Conservation (phyloP, 92 coral and sea anemone genomes). For the Muricea muricata region DNA sequence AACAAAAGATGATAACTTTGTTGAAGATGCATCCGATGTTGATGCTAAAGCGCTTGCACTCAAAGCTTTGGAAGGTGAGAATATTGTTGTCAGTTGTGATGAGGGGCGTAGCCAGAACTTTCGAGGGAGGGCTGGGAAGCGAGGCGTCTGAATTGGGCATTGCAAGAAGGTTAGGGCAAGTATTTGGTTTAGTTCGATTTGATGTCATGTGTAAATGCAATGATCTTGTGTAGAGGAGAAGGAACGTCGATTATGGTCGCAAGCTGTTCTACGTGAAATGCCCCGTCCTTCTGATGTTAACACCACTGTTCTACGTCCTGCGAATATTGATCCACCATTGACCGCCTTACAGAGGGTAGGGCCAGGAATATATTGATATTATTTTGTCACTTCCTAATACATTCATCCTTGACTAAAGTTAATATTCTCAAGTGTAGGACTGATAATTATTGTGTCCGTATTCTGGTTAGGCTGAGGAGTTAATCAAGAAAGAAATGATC, state of each 20-base stretch:
- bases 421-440: no score
- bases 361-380: no score
- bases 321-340: slow-evolving; percentile 92
- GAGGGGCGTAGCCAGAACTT: no score
- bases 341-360: slow-evolving; percentile 92
- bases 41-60: slow-evolving; percentile 81
- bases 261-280: slow-evolving; percentile 87
- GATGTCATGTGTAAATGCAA: neutral
- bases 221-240: slow-evolving; percentile 69
- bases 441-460: neutral
- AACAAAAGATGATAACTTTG: slow-evolving; percentile 55
- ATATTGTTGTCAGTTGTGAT: no score
- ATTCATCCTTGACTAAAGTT: no score
- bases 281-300: slow-evolving; percentile 98
- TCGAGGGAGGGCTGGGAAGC: no score
- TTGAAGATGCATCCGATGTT: slow-evolving; percentile 96
- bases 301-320: slow-evolving; percentile 81
- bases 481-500: slow-evolving; percentile 94
- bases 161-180: no score
- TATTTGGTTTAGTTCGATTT: neutral
- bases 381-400: no score
- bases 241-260: slow-evolving; percentile 83
- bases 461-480: slow-evolving; percentile 84
- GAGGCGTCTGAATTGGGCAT: no score
- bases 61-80: slow-evolving; percentile 80